These are phyloP conservation scores for Nesidiocoris tenuis DNA, from an alignment of 2,888 invertebrate species.

Conservation along the genomic window DNA sequence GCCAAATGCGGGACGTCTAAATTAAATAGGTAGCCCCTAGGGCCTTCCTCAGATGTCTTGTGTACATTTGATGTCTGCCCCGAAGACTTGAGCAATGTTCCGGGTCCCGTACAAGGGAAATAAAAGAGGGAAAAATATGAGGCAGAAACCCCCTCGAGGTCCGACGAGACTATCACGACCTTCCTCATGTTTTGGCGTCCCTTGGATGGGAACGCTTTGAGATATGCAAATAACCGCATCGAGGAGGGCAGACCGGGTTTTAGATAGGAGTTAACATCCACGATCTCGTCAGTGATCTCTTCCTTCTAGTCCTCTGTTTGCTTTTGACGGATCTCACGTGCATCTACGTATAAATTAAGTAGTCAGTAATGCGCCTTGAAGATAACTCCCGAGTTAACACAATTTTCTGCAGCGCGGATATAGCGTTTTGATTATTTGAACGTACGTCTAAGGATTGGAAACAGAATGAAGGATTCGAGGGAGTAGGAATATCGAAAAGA, in stretches of 20 bases:
- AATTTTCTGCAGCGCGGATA: too few relatives aligned
- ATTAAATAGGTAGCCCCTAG: not conserved
- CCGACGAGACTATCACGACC: constrained; percentile 14
- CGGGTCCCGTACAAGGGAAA: not conserved
- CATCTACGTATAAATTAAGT: not conserved
- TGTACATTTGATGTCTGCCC: not conserved
- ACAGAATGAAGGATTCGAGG: too few relatives aligned
- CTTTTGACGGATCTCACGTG: constrained; percentile 3
- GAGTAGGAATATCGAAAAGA: too few relatives aligned
- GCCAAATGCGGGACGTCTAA: not conserved
- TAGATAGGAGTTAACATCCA: constrained; percentile 34
- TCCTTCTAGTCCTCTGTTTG: constrained; percentile 21
- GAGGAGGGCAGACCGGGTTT: constrained; percentile 25
- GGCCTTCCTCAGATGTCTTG: not conserved
- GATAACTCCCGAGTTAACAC: too few relatives aligned
- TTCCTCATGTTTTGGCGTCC: constrained; percentile 12
- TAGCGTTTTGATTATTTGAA: too few relatives aligned
- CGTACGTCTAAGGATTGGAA: too few relatives aligned
- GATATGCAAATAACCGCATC: constrained; percentile 22
- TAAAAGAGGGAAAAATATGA: not conserved
- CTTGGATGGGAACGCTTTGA: constrained; percentile 13
- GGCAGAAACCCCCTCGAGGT: constrained; percentile 21
- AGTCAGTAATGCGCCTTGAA: too few relatives aligned
- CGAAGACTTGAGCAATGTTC: not conserved
- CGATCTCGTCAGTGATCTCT: constrained; percentile 28